phyloP scores from a whole-genome alignment of 2,797 vertebrate species.

The Cephalopachus bancanus region DNA sequence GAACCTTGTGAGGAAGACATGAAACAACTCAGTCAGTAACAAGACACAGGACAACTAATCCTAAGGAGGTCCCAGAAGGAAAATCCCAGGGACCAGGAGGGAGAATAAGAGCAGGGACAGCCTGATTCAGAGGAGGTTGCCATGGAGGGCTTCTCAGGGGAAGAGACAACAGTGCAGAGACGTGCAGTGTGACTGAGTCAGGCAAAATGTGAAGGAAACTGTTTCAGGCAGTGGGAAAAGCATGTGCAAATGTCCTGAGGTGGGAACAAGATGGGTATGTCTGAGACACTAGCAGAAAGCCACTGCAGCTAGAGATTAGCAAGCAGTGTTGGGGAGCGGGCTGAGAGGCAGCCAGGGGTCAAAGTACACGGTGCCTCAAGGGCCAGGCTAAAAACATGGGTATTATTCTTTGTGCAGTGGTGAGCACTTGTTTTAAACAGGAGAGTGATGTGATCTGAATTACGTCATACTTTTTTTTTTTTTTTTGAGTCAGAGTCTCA shows the following conservation, averaged over 20 bases:
- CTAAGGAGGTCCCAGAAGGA: neutral
- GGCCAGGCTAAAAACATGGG: neutral
- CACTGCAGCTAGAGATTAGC: neutral
- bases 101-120: neutral
- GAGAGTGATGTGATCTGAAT: neutral
- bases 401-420: neutral
- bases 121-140: neutral
- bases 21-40: neutral
- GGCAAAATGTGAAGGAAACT: neutral
- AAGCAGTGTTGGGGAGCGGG: neutral
- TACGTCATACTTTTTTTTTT: neutral
- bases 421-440: neutral
- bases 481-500: no score
- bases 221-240: neutral
- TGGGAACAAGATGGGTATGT: neutral
- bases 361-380: neutral
- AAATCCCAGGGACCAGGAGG: neutral
- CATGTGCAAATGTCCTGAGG: neutral
- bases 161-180: neutral
- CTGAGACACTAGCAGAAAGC: constrained; percentile 7
- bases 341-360: neutral
- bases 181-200: neutral
- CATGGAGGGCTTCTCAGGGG: neutral
- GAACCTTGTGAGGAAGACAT: neutral
- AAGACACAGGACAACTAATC: neutral